Conservation (phyloP, 2,888 invertebrate genomes). For the Hirtodrosophila confusa region DNA sequence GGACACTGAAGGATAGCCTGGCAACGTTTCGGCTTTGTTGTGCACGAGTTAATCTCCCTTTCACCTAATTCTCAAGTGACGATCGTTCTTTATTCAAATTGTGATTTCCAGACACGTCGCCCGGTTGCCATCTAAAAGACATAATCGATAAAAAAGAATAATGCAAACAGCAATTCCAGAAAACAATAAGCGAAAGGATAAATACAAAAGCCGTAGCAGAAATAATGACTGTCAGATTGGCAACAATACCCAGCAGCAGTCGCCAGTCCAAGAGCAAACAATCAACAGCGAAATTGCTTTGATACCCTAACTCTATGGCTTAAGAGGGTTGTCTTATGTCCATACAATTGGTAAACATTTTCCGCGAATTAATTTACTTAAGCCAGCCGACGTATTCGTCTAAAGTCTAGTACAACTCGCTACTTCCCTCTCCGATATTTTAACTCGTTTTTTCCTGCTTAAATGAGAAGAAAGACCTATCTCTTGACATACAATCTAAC, state of each 20-base stretch:
- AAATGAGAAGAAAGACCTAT: no score
- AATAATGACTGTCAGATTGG: slow-evolving; percentile 24
- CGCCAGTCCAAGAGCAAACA: slow-evolving; percentile 48
- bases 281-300: slow-evolving; percentile 41
- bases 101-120: slow-evolving; percentile 38
- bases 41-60: slow-evolving; percentile 49
- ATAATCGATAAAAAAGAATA: slow-evolving; percentile 66
- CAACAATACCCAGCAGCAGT: slow-evolving; percentile 5
- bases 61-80: slow-evolving; percentile 12
- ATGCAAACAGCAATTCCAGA: slow-evolving; percentile 44
- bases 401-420: no score
- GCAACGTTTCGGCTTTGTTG: slow-evolving; percentile 40
- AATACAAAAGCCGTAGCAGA: slow-evolving; percentile 16
- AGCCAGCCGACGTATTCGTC: no score
- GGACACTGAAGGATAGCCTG: not conserved
- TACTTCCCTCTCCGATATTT: no score
- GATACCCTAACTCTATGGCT: slow-evolving; percentile 5
- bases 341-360: no score
- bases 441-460: no score
- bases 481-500: no score
- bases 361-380: no score
- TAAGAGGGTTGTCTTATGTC: not conserved
- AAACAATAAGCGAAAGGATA: slow-evolving; percentile 1
- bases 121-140: slow-evolving; percentile 3
- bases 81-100: slow-evolving; percentile 63